Percentiles rank a stretch among this genome's conserved stretches.
These are phyloP conservation scores for Cynopterus brachyotis DNA, from an alignment of 2,113 vertebrate genomes.

Conservation along the genomic window DNA sequence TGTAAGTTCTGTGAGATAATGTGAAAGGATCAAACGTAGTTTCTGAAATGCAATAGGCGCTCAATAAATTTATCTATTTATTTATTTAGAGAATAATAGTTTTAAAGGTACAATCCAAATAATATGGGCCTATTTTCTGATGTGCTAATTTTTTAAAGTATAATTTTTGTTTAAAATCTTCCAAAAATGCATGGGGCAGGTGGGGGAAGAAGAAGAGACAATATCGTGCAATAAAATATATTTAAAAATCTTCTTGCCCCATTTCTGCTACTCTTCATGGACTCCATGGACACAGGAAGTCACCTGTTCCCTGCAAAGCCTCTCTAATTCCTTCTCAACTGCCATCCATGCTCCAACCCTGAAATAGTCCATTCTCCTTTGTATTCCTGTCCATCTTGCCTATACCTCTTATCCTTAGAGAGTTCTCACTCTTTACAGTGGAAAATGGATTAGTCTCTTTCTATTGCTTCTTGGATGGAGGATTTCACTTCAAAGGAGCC, in stretches of 20 bases:
- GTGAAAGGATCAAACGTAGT: not conserved
- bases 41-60: not conserved
- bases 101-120: not conserved
- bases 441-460: not conserved
- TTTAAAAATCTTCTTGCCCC: not conserved
- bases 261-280: not conserved
- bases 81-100: not conserved
- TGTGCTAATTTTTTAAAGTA: not conserved
- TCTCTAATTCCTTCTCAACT: not conserved
- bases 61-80: not conserved
- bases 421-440: not conserved
- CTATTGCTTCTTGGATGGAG: not conserved
- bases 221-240: not conserved
- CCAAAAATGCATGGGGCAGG: not conserved
- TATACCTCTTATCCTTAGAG: not conserved
- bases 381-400: not conserved
- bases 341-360: too few species aligned
- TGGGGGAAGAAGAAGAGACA: not conserved
- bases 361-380: not conserved
- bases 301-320: not conserved
- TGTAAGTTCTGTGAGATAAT: not conserved
- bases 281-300: not conserved
- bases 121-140: not conserved
- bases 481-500: not conserved
- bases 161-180: not conserved